phyloP scores from a whole-genome alignment of 2,888 invertebrate genomes.

The Caradrina clavipalpis region DNA sequence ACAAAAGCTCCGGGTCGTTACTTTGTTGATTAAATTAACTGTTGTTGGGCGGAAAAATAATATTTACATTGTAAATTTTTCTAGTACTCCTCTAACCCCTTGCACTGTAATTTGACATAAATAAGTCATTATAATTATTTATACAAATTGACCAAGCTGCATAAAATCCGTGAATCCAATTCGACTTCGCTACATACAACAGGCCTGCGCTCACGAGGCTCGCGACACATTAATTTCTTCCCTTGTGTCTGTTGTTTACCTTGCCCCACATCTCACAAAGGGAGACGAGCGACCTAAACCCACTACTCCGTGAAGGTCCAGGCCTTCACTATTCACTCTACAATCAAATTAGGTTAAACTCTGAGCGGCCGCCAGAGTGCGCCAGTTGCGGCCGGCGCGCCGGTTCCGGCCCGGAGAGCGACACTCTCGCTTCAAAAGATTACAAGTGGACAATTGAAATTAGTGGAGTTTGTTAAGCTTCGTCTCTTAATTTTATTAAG shows the following conservation, averaged over 20 bases:
- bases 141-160: neutral
- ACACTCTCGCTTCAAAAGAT: conserved; percentile 62
- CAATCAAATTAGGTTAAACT: conserved; percentile 84
- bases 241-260: conserved; percentile 52
- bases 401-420: conserved; percentile 47
- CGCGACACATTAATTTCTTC: conserved; percentile 47
- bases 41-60: neutral
- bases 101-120: no score
- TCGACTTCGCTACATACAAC: neutral
- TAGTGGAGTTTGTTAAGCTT: conserved; percentile 56
- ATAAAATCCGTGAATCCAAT: neutral
- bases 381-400: conserved; percentile 53
- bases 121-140: neutral
- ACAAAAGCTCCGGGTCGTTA: conserved; percentile 28
- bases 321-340: conserved; percentile 71
- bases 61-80: neutral
- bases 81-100: neutral
- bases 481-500: conserved; percentile 59
- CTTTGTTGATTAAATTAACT: conserved; percentile 26
- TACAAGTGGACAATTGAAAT: conserved; percentile 64
- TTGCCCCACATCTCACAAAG: conserved; percentile 60
- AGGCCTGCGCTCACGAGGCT: conserved; percentile 12
- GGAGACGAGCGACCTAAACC: conserved; percentile 54
- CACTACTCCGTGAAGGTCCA: conserved; percentile 59
- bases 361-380: conserved; percentile 56